Conservation (phyloP, 2,888 invertebrate genomes). For the Ernsta delagoae region DNA sequence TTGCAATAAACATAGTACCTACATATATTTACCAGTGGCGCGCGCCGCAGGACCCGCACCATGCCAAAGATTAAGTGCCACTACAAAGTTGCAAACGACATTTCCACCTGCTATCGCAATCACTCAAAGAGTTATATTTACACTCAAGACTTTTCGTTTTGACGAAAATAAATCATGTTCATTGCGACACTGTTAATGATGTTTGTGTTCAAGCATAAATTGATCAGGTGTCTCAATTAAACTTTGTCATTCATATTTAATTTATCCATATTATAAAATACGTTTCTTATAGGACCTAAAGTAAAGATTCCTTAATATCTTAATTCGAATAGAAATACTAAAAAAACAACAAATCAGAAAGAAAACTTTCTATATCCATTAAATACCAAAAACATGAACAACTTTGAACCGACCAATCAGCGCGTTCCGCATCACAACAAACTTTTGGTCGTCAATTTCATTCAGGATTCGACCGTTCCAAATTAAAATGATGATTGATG, state of each 20-base stretch:
- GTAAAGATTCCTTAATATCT: too few relatives aligned
- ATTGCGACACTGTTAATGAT: constrained; percentile 6
- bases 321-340: not conserved
- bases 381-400: constrained; percentile 8
- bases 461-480: constrained; percentile 35
- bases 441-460: constrained; percentile 29
- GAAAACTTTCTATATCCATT: not conserved
- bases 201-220: not conserved
- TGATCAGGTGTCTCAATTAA: not conserved
- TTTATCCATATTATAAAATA: not conserved
- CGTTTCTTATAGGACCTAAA: too few relatives aligned
- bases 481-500: constrained; percentile 38
- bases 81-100: constrained; percentile 31
- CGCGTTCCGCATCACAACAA: constrained; percentile 18
- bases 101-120: constrained; percentile 24
- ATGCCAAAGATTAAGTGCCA: constrained; percentile 15
- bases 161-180: constrained; percentile 4
- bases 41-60: constrained; percentile 5
- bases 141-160: constrained; percentile 7
- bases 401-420: not conserved
- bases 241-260: not conserved
- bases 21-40: constrained; percentile 3
- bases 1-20: not conserved
- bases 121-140: constrained; percentile 3
- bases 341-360: not conserved